These are phyloP conservation scores for Physocephala rufipes DNA, from an alignment of 2,888 invertebrate species.

Conservation along the genomic window DNA sequence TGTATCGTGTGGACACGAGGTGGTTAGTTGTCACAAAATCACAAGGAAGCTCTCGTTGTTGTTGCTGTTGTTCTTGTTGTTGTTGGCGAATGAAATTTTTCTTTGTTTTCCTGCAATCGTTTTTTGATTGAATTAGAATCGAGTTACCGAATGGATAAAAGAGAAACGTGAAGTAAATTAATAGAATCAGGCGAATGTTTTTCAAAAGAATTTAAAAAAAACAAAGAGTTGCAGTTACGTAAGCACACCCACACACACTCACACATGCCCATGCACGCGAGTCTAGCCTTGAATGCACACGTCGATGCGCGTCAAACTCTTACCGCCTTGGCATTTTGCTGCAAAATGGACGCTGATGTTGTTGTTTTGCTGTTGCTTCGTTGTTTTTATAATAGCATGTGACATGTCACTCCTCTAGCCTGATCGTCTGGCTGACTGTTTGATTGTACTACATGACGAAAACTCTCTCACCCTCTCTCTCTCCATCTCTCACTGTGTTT, in stretches of 20 bases:
- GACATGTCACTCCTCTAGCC: background rate
- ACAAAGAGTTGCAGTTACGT: constrained; percentile 20
- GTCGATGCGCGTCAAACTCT: background rate
- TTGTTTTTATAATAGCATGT: no score
- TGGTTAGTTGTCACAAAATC: no score
- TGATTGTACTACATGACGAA: no score
- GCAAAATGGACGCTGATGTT: background rate
- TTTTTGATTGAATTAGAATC: constrained; percentile 28
- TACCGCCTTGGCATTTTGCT: no score
- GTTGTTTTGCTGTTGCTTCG: background rate
- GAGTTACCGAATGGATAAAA: constrained; percentile 15
- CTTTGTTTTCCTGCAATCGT: no score
- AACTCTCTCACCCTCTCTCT: no score
- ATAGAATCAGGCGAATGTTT: background rate
- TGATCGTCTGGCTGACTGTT: constrained; percentile 4
- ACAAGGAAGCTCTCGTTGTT: no score
- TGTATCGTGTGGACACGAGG: background rate
- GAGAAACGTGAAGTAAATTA: background rate
- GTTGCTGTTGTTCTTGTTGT: no score
- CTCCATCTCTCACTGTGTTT: no score
- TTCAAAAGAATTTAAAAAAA: constrained; percentile 1
- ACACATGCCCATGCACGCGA: background rate
- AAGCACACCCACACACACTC: constrained; percentile 8
- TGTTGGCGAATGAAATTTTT: no score
- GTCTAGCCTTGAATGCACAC: background rate